phyloP scores from a whole-genome alignment of 2,888 invertebrate genomes.

The Crioceris asparagi region DNA sequence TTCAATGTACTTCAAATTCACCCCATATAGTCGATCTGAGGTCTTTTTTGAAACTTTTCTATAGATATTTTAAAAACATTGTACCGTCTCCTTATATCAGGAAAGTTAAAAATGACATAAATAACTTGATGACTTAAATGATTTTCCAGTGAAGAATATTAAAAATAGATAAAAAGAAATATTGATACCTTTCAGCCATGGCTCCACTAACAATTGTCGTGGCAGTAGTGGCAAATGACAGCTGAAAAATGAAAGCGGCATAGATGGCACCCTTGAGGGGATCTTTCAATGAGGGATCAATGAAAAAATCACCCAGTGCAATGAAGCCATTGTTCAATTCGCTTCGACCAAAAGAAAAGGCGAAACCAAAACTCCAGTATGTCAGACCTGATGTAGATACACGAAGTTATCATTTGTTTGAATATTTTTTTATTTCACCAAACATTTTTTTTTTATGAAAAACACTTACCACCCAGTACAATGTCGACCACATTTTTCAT shows the following conservation, averaged over 20 bases:
- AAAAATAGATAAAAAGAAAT: no score
- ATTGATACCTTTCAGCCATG: constrained; percentile 90
- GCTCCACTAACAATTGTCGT: constrained; percentile 90
- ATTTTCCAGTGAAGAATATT: no score
- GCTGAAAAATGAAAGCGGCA: constrained; percentile 81
- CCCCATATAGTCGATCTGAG: no score
- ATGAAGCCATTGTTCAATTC: constrained; percentile 66
- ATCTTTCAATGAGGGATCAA: constrained; percentile 65
- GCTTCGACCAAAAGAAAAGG: constrained; percentile 75
- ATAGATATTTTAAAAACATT: no score
- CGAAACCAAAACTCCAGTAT: constrained; percentile 93
- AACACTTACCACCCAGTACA: constrained; percentile 64
- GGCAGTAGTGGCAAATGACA: constrained; percentile 82
- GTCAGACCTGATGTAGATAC: constrained; percentile 69
- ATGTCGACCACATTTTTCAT: constrained; percentile 94
- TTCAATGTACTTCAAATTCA: no score
- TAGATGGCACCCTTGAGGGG: constrained; percentile 75
- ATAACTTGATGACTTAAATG: no score
- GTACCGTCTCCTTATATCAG: no score
- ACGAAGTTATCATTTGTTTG: no score
- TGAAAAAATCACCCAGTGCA: constrained; percentile 72
- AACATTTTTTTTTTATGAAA: no score
- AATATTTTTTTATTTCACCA: no score
- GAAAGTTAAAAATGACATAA: no score
- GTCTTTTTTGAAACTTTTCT: no score